phyloP scores from a whole-genome alignment of 1,140 invertebrate genomes.

The Tetramorium simillimum region DNA sequence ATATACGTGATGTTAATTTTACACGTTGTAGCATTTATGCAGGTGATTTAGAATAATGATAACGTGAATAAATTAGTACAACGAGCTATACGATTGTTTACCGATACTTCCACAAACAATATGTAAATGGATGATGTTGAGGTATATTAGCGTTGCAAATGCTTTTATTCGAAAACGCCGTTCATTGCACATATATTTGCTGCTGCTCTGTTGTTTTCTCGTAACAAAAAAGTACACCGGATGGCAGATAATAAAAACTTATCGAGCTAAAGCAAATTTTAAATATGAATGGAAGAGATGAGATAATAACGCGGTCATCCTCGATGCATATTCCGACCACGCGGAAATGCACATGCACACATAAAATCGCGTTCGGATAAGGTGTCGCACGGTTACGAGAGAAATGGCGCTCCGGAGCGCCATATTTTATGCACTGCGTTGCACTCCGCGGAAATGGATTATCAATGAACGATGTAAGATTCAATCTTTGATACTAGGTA shows the following conservation, averaged over 20 bases:
- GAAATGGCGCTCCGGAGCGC: slow-evolving; percentile 1
- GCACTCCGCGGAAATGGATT: slow-evolving; percentile 16
- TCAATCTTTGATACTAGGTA: slow-evolving; percentile 8
- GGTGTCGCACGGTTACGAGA: neutral
- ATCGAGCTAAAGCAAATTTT: neutral
- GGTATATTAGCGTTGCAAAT: slow-evolving; percentile 4
- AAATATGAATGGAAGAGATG: neutral
- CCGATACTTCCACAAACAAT: neutral
- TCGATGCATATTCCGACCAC: neutral
- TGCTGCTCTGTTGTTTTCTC: neutral
- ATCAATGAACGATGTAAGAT: slow-evolving; percentile 23
- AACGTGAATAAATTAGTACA: slow-evolving; percentile 11
- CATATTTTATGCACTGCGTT: neutral
- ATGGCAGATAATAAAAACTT: slow-evolving; percentile 13
- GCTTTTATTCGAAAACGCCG: neutral
- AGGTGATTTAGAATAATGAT: neutral
- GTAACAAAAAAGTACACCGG: neutral
- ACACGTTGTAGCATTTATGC: neutral
- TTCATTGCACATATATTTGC: neutral
- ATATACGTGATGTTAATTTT: neutral
- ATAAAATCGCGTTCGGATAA: slow-evolving; percentile 4
- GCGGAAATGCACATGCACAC: neutral
- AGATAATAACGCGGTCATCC: neutral
- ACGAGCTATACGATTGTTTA: neutral
- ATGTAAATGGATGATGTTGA: slow-evolving; percentile 18